Conservation (phyloP, 2,888 invertebrate species). For the Drosophila kanekoi region DNA sequence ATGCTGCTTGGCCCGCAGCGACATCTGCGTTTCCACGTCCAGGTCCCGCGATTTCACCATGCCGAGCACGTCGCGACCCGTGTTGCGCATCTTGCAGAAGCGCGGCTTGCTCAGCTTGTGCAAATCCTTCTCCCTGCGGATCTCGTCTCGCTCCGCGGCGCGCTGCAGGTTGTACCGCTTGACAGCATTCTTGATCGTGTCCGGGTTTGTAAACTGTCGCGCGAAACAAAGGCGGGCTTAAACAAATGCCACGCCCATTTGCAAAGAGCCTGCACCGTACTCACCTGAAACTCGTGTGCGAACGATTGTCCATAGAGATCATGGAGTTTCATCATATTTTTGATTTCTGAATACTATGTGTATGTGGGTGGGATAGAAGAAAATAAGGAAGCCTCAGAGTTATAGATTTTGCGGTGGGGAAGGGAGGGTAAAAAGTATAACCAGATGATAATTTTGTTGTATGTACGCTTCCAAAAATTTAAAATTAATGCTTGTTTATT, state of each 20-base stretch:
- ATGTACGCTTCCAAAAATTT: conserved; percentile 27
- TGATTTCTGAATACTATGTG: neutral
- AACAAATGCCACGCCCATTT: too few relatives aligned
- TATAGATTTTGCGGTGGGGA: conserved; percentile 15
- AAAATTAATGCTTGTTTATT: conserved; percentile 19
- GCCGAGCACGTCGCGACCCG: conserved; percentile 37
- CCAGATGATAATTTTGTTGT: conserved; percentile 28
- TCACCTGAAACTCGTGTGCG: conserved; percentile 50
- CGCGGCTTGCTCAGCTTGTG: conserved; percentile 25
- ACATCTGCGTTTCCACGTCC: conserved; percentile 74
- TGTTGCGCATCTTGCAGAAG: conserved; percentile 63
- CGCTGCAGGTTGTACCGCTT: conserved; percentile 62
- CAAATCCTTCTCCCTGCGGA: conserved; percentile 23
- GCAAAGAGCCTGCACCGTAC: neutral
- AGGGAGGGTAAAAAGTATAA: conserved; percentile 16
- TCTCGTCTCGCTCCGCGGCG: conserved; percentile 54
- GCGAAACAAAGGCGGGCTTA: too few relatives aligned
- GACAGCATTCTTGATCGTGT: conserved; percentile 65
- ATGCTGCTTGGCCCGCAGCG: conserved; percentile 22
- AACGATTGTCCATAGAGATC: conserved; percentile 46
- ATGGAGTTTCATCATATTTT: conserved; percentile 37
- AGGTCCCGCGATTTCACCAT: conserved; percentile 57
- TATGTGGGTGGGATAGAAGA: conserved; percentile 3
- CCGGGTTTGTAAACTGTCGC: conserved; percentile 59
- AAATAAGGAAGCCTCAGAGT: conserved; percentile 17